Conservation (phyloP, 2,888 invertebrate genomes). For the Leptinotarsa tumamoca region DNA sequence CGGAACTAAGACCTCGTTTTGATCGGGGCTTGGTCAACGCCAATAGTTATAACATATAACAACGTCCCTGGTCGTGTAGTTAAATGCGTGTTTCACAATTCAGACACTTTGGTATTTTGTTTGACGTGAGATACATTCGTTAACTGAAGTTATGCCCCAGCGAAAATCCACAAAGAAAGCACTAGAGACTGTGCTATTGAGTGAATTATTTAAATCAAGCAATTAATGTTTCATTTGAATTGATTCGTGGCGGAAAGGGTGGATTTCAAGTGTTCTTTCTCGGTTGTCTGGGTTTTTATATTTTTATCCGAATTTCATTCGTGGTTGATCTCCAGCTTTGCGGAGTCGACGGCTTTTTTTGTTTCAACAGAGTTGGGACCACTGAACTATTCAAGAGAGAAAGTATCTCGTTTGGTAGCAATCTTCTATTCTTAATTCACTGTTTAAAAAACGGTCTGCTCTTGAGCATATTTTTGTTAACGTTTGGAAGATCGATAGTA, state of each 20-base stretch:
- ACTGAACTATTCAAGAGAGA: no score
- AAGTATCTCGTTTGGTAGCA: no score
- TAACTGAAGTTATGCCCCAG: conserved; percentile 26
- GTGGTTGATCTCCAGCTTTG: not conserved
- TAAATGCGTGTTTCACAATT: conserved; percentile 37
- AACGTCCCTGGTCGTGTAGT: conserved; percentile 35
- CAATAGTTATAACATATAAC: conserved; percentile 35
- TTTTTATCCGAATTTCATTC: not conserved
- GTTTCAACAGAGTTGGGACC: not conserved
- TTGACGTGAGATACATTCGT: conserved; percentile 35
- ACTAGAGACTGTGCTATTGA: conserved; percentile 24
- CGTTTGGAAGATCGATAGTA: no score
- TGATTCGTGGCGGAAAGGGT: conserved; percentile 22
- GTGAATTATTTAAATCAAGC: conserved; percentile 28
- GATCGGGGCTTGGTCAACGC: conserved; percentile 36
- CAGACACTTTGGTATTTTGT: conserved; percentile 39
- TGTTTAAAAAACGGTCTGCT: no score
- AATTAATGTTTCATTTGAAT: conserved; percentile 30
- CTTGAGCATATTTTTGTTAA: no score
- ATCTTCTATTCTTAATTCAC: no score
- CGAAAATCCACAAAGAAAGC: conserved; percentile 30
- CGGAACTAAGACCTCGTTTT: conserved; percentile 31
- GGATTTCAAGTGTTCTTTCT: conserved; percentile 26
- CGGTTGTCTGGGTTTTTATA: conserved; percentile 1
- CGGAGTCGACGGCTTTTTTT: not conserved